These are phyloP conservation scores for Anthonomus grandis DNA, from an alignment of 1,140 invertebrate genomes.

Conservation along the genomic window DNA sequence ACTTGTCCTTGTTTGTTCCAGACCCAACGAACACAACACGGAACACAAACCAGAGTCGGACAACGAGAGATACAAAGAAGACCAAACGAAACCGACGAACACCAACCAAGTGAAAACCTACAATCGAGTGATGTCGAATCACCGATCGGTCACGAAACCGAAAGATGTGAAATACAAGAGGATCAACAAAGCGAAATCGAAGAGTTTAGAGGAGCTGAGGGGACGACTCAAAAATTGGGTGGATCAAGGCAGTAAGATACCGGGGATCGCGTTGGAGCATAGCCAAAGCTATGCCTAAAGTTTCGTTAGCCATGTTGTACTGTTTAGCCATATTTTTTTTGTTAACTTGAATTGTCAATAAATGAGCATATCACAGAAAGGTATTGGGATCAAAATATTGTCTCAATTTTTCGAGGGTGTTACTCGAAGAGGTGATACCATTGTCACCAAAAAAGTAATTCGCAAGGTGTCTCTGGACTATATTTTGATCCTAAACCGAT, in stretches of 20 bases:
- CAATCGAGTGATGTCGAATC: constrained; percentile 85
- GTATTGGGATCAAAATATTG: too few species aligned
- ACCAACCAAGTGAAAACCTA: constrained; percentile 63
- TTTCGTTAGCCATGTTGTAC: too few species aligned
- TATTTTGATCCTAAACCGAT: too few species aligned
- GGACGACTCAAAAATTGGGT: constrained; percentile 81
- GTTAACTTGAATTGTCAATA: too few species aligned
- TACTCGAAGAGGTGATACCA: too few species aligned
- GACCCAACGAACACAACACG: not conserved
- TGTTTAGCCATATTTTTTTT: too few species aligned
- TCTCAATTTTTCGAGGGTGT: too few species aligned
- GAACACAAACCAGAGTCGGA: not conserved
- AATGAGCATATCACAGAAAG: too few species aligned
- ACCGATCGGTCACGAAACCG: constrained; percentile 82
- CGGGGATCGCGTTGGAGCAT: constrained; percentile 42
- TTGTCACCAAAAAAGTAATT: too few species aligned
- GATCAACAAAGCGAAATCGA: constrained; percentile 86
- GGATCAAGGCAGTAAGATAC: constrained; percentile 67
- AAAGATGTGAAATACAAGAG: constrained; percentile 88
- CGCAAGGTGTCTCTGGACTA: too few species aligned
- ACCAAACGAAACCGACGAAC: constrained; percentile 14
- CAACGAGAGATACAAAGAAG: constrained; percentile 8
- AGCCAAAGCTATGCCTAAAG: constrained; percentile 47
- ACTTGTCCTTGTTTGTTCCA: too few species aligned
- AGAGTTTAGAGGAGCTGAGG: constrained; percentile 79